phyloP scores from a whole-genome alignment of 2,888 invertebrate genomes.

The Mythimna loreyi region DNA sequence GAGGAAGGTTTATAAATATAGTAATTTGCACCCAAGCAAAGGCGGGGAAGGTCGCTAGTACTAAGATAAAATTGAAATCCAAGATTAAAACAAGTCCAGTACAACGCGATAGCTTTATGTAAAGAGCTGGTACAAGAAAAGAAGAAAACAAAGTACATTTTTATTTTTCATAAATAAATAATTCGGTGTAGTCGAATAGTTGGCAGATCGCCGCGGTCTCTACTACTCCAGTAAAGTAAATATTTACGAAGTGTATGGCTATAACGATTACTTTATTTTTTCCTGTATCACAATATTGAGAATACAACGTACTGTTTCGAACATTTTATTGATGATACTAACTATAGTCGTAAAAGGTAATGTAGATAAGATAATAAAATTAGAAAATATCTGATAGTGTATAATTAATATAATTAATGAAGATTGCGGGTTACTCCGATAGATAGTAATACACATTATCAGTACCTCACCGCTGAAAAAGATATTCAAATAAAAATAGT shows the following conservation, averaged over 20 bases:
- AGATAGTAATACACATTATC: slow-evolving; percentile 11
- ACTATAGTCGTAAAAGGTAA: slow-evolving; percentile 26
- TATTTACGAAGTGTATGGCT: slow-evolving; percentile 51
- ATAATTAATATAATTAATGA: slow-evolving; percentile 39
- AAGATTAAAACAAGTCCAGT: slow-evolving; percentile 32
- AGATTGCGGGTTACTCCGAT: slow-evolving; percentile 21
- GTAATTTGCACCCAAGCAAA: no score
- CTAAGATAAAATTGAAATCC: slow-evolving; percentile 25
- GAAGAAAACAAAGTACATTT: slow-evolving; percentile 30
- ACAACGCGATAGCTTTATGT: slow-evolving; percentile 28
- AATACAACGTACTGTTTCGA: slow-evolving; percentile 32
- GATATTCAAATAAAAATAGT: slow-evolving; percentile 2
- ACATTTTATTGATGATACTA: slow-evolving; percentile 22
- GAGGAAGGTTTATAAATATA: no score
- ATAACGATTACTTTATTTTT: slow-evolving; percentile 52
- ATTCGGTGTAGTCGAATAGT: slow-evolving; percentile 34
- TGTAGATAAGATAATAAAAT: slow-evolving; percentile 48
- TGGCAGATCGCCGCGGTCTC: slow-evolving; percentile 61
- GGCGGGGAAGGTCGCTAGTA: no score
- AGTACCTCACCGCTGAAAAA: slow-evolving; percentile 15
- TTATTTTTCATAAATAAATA: slow-evolving; percentile 45
- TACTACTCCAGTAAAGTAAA: slow-evolving; percentile 53
- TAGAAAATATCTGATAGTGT: slow-evolving; percentile 25
- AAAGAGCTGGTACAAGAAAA: slow-evolving; percentile 29
- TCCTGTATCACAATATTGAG: slow-evolving; percentile 54